Evolutionary conservation across 2,888 invertebrate species (phyloP), one percentile per base, ranked within the genome.

Genomic region (Monochamus alternatus): DNA sequence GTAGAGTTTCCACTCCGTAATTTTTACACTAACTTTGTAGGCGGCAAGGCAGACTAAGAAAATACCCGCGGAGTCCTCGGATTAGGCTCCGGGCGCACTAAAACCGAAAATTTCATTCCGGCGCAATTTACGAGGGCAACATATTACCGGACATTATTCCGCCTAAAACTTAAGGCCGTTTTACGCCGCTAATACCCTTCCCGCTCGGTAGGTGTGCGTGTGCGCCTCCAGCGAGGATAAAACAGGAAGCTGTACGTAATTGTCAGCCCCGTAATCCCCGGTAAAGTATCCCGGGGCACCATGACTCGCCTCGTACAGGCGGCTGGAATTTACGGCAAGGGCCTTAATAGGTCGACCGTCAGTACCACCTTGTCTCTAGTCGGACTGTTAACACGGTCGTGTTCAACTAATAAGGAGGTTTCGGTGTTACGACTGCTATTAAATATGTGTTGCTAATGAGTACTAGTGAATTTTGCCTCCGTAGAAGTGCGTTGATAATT

Each of bases 221-320:
- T 63, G 55, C 55, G 66, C 31, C 12, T 55, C 55, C 67, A 38
- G 10, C 55, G 73, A 58, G 71, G 73, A 68, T 73, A 66, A 72
- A 78, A 79, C 66, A 76, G 85, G 84, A 86, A 84, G 85, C 84
- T 85, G 70, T 90, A 90, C 12, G 91, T 91, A 58, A 91, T 91
- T 82, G 91, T 91, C 75, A 91, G 86, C 91, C 90, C 90, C 90
- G 91, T 66, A 91, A 91, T 81, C 91, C 90, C 78, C 89, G 90
- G 68, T 90, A 92, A 79, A 91, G 91, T 75, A 91, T 91, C 87
- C 90, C 91, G 84, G 90, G 84, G 71, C 90, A 90, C 5, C 88
- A 90, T 10, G 90, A 77, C 91, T 91, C 81, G 89, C 90, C 87
- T 90, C 84, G 90, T 88, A 51, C 92, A 90, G 86, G 92, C 92